phyloP scores from a whole-genome alignment of 2,113 vertebrate species.

The Mobula hypostoma region DNA sequence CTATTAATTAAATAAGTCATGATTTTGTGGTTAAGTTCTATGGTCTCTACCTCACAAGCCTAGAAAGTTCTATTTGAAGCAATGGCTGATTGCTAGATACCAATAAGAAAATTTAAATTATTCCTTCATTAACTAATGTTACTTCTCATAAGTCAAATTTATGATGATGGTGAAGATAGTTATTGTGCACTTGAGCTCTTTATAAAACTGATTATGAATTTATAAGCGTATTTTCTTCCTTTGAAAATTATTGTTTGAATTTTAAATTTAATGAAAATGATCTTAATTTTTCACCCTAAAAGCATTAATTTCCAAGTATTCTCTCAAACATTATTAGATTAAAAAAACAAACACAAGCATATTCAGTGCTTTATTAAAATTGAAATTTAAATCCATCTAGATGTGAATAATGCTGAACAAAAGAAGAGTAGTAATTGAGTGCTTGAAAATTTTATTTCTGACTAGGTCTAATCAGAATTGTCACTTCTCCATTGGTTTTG shows the following conservation, averaged over 20 bases:
- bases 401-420: neutral
- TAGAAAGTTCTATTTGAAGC: neutral
- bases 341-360: neutral
- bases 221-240: neutral
- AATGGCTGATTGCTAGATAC: neutral
- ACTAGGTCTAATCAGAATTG: neutral
- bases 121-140: too few species aligned
- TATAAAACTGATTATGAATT: neutral
- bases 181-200: neutral
- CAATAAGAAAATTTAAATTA: neutral
- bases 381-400: neutral
- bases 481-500: neutral
- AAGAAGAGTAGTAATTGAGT: neutral
- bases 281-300: neutral
- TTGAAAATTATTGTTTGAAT: neutral
- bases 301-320: neutral
- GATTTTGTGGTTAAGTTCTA: neutral
- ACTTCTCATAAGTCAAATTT: neutral
- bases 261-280: neutral
- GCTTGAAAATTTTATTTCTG: neutral
- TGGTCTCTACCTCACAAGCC: neutral
- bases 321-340: neutral
- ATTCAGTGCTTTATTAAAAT: neutral
- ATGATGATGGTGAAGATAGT: neutral
- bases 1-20: neutral